A percentile compares a stretch with the other conserved stretches of the same genome.
Conservation (phyloP, 2,888 invertebrate species). For the Acheta domesticus region DNA sequence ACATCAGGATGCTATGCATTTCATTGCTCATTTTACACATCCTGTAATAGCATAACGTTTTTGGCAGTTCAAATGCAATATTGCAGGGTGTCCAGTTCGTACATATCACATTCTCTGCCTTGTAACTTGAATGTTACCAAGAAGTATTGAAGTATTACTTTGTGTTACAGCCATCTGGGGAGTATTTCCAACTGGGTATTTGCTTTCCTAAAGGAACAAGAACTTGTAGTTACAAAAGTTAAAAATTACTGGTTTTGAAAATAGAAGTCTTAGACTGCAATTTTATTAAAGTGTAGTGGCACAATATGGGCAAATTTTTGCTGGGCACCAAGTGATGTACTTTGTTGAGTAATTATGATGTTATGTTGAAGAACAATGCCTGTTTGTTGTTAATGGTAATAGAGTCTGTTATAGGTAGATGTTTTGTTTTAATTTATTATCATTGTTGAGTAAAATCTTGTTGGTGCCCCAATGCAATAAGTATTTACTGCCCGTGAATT, state of each 20-base stretch:
- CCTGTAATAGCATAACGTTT: no score
- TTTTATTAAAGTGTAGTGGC: background rate
- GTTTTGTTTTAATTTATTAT: slow-evolving; percentile 24
- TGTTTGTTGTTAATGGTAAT: slow-evolving; percentile 27
- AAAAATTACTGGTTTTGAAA: background rate
- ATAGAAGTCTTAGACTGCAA: background rate
- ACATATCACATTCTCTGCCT: background rate
- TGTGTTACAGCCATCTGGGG: no score
- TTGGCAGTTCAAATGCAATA: no score
- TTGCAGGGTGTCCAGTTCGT: background rate
- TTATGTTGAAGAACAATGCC: slow-evolving; percentile 19
- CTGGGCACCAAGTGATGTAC: background rate
- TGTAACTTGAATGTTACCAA: background rate
- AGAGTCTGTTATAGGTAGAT: slow-evolving; percentile 23
- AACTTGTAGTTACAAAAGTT: no score
- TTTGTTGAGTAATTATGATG: background rate
- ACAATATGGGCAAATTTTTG: background rate
- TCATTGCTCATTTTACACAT: no score
- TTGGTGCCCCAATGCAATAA: background rate
- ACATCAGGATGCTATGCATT: no score
- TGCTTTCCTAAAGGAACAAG: no score
- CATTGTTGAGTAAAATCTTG: slow-evolving; percentile 22
- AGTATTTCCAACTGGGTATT: no score
- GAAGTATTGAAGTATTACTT: background rate
- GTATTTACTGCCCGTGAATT: background rate